A percentile compares a stretch with the other conserved stretches of the same genome.
Evolutionary conservation across 1,140 invertebrate genomes (phyloP).

Genomic region (Pemphigus obesinymphae): DNA sequence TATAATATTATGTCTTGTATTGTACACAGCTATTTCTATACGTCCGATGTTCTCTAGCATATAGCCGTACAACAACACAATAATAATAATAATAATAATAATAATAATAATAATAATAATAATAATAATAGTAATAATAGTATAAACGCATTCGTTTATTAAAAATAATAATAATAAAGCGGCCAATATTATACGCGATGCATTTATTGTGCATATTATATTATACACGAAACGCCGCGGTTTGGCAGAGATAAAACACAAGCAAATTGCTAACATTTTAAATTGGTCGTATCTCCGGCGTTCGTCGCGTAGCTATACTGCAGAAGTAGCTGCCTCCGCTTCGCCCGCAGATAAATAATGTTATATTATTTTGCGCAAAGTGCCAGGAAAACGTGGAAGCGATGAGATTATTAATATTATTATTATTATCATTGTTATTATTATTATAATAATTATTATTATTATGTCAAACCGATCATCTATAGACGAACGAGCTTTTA

Average conservation of each 20-base stretch:
- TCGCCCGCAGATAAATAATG: not conserved
- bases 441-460: no score
- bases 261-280: not conserved
- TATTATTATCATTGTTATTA: no score
- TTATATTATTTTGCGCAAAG: not conserved
- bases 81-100: no score
- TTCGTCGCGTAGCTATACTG: not conserved
- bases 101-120: no score
- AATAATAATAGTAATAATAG: no score
- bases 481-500: conserved; percentile 1
- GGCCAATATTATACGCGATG: not conserved
- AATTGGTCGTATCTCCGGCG: not conserved
- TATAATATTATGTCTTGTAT: no score
- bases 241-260: not conserved
- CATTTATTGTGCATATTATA: not conserved
- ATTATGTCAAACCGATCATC: not conserved
- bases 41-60: not conserved
- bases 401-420: no score
- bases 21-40: no score
- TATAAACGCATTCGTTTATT: no score
- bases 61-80: not conserved
- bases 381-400: conserved; percentile 11
- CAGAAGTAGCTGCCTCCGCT: no score
- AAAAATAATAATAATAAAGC: not conserved
- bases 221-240: no score